Base-by-base conservation (phyloP, 92 coral and sea anemone genomes). In the Epizoanthus fatuus region DNA sequence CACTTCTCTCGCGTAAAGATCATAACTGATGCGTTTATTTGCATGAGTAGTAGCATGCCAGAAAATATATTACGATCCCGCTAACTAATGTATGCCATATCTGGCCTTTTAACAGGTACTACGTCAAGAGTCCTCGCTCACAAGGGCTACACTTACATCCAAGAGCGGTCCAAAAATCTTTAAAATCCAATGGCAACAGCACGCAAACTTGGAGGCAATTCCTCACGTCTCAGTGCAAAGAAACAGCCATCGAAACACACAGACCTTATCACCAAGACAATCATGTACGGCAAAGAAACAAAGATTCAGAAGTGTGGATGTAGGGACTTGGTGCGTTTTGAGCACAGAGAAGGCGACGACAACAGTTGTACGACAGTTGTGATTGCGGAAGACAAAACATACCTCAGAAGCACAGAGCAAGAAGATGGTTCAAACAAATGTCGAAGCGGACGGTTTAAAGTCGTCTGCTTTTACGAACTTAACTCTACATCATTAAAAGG, bases 281-380 rank as follows among this genome's bases (percentile, higher is more conserved):
- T 70, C 1, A 70, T 70, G 56, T 47, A n/a, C 8, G 75, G 75
- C 22, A 44, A 45, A 44, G 54, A 11, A 70, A 70, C 75, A 19
- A 17, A 52, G 7, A 70, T 70, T 45, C 35, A 42, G 7, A 17
- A 45, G 3, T 54, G 35, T 19, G 47, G 75, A 11, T 20, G 75
- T 52, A 70, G 20, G 4, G 20, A 8, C 35, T 45, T 70, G 75
- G 7, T 70, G 10, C 75, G 57, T 70, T 70, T 70, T n/a, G 75
- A 70, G 49, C 13, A 70, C 10, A n/a, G 49, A 5, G 56, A 44
- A 44, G 49, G 12, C 3, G 16, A 10, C 16, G 49, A 8, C 72
- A 37, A 14, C 19, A 14, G n/a, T 39, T 66, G 49, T 70, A 70
- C 75, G 15, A 70, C 75, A 42, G 75, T 70, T 45, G 75, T 70